These are phyloP conservation scores for Lasius platythorax DNA, from an alignment of 2,888 invertebrate genomes.

Conservation along the genomic window DNA sequence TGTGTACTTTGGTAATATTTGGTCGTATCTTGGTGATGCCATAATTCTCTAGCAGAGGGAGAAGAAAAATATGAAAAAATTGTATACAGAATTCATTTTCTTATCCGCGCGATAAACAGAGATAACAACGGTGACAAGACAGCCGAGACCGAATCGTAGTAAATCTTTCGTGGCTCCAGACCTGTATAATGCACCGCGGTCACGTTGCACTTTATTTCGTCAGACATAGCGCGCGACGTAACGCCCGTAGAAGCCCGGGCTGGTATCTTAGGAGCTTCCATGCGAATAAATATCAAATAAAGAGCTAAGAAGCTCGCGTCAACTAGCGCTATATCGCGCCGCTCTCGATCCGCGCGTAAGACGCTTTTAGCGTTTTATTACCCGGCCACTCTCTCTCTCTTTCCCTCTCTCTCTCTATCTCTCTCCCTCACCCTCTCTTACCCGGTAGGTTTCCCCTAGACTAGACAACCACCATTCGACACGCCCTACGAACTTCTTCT, in stretches of 20 bases:
- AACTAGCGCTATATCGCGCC: constrained; percentile 59
- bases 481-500: constrained; percentile 55
- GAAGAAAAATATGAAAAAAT: background rate
- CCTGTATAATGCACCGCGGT: constrained; percentile 44
- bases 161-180: constrained; percentile 19
- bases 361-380: constrained; percentile 82
- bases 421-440: constrained; percentile 45
- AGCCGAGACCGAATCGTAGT: constrained; percentile 16
- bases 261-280: constrained; percentile 43
- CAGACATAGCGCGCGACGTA: constrained; percentile 7
- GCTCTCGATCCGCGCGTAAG: constrained; percentile 76
- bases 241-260: background rate
- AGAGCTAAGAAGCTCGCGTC: constrained; percentile 60
- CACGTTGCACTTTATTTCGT: constrained; percentile 52
- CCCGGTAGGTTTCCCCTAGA: constrained; percentile 54
- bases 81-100: background rate
- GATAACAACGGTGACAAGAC: constrained; percentile 23
- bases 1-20: background rate
- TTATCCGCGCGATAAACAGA: constrained; percentile 7
- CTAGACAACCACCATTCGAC: constrained; percentile 62
- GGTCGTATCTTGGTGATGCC: background rate
- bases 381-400: constrained; percentile 73
- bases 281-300: constrained; percentile 66
- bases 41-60: background rate
- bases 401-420: constrained; percentile 40